Evolutionary conservation across 1,140 invertebrate genomes (phyloP).

Genomic region (Heliconius eleuchia): DNA sequence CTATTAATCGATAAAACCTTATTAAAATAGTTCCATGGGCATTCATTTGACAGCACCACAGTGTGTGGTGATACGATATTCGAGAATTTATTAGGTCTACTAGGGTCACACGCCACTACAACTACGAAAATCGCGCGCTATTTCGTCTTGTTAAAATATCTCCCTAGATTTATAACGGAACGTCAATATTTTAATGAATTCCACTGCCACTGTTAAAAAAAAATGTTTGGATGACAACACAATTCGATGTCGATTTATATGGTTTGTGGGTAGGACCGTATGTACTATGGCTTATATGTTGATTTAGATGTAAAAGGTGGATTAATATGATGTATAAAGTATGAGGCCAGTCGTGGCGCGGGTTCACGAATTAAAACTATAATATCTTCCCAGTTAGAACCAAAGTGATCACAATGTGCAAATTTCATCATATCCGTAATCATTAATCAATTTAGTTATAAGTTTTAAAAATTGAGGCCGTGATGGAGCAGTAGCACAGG

Average conservation of each 20-base stretch:
- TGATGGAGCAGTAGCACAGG: no score
- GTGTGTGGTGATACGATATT: slow-evolving; percentile 38
- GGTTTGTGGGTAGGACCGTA: no score
- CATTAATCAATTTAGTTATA: no score
- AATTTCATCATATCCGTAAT: no score
- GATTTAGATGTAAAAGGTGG: no score
- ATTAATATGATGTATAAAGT: no score
- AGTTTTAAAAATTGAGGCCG: no score
- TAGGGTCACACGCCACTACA: slow-evolving; percentile 35
- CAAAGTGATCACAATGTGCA: no score
- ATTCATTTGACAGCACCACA: slow-evolving; percentile 30
- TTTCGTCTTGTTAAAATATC: slow-evolving; percentile 67
- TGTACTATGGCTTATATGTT: no score
- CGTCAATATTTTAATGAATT: slow-evolving; percentile 65
- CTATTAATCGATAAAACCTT: slow-evolving; percentile 32
- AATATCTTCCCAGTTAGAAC: no score
- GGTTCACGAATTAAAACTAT: no score
- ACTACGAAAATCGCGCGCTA: slow-evolving; percentile 49
- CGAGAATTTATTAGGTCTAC: slow-evolving; percentile 37
- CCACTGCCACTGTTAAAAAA: slow-evolving; percentile 43
- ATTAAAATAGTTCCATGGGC: slow-evolving; percentile 50
- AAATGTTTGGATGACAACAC: slow-evolving; percentile 25
- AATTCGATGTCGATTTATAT: slow-evolving; percentile 1
- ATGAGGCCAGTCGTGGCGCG: no score
- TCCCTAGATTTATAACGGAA: slow-evolving; percentile 60